These are phyloP conservation scores for Anser cygnoides DNA, from an alignment of 2,113 vertebrate species.

Conservation along the genomic window DNA sequence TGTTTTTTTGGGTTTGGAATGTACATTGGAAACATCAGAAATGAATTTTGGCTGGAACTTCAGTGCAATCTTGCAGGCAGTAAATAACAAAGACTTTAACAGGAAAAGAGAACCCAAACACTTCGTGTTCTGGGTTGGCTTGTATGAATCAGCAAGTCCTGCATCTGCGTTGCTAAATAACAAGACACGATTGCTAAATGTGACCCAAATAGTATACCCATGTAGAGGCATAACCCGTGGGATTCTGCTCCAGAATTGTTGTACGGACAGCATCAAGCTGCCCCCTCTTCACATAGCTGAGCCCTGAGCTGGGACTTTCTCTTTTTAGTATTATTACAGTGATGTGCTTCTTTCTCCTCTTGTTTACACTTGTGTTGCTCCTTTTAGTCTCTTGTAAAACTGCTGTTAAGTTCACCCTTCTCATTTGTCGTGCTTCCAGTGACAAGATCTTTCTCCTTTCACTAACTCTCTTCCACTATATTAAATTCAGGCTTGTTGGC, in stretches of 20 bases:
- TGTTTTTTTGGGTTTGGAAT: slow-evolving; percentile 61
- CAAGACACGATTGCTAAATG: slow-evolving; percentile 15
- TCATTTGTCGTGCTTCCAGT: slow-evolving; percentile 40
- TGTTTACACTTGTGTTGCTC: slow-evolving; percentile 42
- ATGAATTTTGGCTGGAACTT: slow-evolving; percentile 54
- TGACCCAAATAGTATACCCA: slow-evolving; percentile 44
- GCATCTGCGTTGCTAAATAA: slow-evolving; percentile 49
- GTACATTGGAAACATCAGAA: slow-evolving; percentile 52
- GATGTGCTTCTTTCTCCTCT: slow-evolving; percentile 17
- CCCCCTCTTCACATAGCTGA: slow-evolving; percentile 44
- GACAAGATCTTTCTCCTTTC: slow-evolving; percentile 31
- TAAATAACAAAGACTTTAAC: slow-evolving; percentile 66
- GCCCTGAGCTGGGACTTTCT: slow-evolving; percentile 49
- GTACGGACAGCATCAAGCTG: not conserved
- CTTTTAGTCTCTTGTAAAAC: slow-evolving; percentile 62
- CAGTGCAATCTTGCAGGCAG: slow-evolving; percentile 48
- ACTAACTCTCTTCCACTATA: slow-evolving; percentile 17
- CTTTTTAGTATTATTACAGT: slow-evolving; percentile 40
- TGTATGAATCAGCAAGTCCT: slow-evolving; percentile 60
- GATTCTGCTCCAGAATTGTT: slow-evolving; percentile 27
- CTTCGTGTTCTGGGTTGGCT: slow-evolving; percentile 45
- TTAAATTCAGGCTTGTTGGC: slow-evolving; percentile 24
- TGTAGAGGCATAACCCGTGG: slow-evolving; percentile 54
- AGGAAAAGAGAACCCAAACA: slow-evolving; percentile 63
- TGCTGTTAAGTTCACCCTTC: slow-evolving; percentile 41